These are phyloP conservation scores for Crotalus viridis DNA, from an alignment of 2,113 vertebrate genomes.

Conservation along the genomic window DNA sequence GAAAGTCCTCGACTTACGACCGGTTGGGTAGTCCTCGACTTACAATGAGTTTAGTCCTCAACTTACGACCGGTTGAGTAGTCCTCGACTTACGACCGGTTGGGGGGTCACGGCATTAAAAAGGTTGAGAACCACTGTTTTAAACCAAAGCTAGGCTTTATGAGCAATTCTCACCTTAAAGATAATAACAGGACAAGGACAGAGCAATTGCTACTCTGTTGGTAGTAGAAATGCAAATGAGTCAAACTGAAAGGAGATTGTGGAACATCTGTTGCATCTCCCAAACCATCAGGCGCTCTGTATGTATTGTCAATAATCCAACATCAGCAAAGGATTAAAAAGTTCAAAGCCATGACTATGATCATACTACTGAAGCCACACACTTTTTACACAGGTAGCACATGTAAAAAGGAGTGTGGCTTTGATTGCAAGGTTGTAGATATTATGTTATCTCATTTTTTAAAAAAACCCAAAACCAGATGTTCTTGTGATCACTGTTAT, in stretches of 20 bases:
- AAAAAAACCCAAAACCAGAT: no score
- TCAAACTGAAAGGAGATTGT: background rate
- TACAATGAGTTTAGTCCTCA: no score
- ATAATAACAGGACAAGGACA: background rate
- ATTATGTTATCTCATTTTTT: background rate
- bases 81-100: no score
- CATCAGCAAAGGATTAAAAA: background rate
- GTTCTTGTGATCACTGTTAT: background rate
- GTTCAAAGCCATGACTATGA: background rate
- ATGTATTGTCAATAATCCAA: no score
- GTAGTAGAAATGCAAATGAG: background rate
- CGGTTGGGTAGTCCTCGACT: no score
- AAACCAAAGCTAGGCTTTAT: background rate
- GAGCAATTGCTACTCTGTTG: background rate
- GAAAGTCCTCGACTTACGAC: no score
- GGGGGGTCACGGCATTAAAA: no score
- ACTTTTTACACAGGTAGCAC: background rate
- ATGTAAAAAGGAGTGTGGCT: background rate
- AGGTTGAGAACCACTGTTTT: no score
- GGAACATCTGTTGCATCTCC: background rate
- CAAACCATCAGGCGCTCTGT: background rate
- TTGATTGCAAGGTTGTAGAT: background rate
- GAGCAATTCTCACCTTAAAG: background rate
- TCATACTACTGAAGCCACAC: background rate
- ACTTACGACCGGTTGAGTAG: no score